A percentile compares a stretch with the other conserved stretches of the same genome.
Conservation (phyloP, 2,113 vertebrate genomes). For the Psilopogon haemacephalus region DNA sequence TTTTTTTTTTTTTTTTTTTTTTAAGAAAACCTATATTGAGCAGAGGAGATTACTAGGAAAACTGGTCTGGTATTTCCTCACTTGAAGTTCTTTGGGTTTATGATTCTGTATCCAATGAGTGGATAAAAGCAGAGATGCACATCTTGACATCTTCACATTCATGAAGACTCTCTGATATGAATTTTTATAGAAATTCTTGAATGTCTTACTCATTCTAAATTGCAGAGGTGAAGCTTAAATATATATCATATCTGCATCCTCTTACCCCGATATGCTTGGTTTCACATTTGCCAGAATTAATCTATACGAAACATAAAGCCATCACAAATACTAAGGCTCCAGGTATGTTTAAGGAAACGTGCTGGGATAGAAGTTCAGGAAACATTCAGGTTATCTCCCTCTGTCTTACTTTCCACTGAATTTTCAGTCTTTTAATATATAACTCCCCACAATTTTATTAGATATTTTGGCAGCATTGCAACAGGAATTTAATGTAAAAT, state of each 20-base stretch:
- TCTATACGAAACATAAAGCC: neutral
- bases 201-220: neutral
- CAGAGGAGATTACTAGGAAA: neutral
- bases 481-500: neutral
- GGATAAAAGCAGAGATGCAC: neutral
- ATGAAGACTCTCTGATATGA: neutral
- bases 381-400: neutral
- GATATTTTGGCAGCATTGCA: neutral
- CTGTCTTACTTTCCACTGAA: rapidly evolving
- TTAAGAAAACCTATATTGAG: too few relatives aligned
- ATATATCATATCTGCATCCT: neutral
- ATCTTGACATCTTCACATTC: neutral
- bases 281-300: neutral
- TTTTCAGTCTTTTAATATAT: neutral
- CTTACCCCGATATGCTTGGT: neutral
- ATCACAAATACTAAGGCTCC: neutral
- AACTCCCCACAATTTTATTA: neutral
- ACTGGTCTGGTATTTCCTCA: neutral
- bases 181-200: neutral
- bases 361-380: neutral
- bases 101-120: neutral
- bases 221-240: neutral
- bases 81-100: neutral
- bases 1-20: too few relatives aligned
- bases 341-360: neutral